These are phyloP conservation scores for Crocodylus rhombifer DNA, from an alignment of 2,797 vertebrate species.

Conservation along the genomic window DNA sequence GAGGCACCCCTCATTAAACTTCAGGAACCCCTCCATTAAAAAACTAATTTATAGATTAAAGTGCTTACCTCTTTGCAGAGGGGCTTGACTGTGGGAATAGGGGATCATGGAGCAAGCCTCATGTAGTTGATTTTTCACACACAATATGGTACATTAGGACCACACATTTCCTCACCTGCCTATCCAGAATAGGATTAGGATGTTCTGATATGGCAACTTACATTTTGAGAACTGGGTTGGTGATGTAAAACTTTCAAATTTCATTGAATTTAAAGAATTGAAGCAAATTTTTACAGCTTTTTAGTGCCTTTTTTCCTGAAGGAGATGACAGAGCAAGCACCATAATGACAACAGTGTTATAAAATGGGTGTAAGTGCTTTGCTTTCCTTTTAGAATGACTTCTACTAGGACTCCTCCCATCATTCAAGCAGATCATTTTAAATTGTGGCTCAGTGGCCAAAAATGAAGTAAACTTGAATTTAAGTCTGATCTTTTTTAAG, in stretches of 20 bases:
- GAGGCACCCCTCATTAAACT: no score
- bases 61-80: no score
- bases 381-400: background rate
- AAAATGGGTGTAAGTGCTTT: background rate
- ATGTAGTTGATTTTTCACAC: rapidly evolving
- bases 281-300: background rate
- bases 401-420: background rate
- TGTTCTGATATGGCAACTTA: background rate
- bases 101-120: no score
- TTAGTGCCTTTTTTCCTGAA: background rate
- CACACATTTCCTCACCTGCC: background rate
- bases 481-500: background rate
- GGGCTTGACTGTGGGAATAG: no score
- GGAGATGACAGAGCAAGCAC: background rate
- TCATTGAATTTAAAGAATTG: background rate
- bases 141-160: background rate
- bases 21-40: no score
- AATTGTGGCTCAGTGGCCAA: conserved; percentile 1
- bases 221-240: background rate
- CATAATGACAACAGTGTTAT: background rate
- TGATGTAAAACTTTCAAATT: background rate
- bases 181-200: background rate
- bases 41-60: no score
- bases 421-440: conserved; percentile 22
- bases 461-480: background rate